A percentile compares a stretch with the other conserved stretches of the same genome.
phyloP scores from a whole-genome alignment of 2,113 vertebrate species.

The Psophia crepitans region DNA sequence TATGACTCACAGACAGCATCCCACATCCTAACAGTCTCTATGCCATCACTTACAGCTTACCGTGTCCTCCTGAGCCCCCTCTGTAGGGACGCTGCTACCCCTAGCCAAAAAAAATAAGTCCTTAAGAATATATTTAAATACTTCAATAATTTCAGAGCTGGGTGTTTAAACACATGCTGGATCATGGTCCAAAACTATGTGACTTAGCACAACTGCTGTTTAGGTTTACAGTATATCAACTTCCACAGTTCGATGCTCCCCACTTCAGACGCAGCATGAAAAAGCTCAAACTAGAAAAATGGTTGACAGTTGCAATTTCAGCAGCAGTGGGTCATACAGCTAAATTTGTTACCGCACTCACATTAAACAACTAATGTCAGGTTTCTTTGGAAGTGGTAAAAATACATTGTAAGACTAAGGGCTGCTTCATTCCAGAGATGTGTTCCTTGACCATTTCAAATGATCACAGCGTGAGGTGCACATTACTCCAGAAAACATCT shows the following conservation, averaged over 20 bases:
- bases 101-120: neutral
- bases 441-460: neutral
- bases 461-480: accelerated
- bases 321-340: neutral
- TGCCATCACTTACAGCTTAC: accelerated
- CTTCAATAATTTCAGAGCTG: neutral
- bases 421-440: neutral
- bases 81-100: neutral
- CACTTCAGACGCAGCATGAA: neutral
- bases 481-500: neutral
- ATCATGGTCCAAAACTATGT: neutral
- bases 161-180: neutral
- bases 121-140: neutral
- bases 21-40: neutral
- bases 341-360: neutral
- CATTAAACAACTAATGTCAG: neutral
- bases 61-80: accelerated
- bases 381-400: neutral
- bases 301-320: neutral
- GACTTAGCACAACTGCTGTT: neutral
- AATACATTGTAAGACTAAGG: neutral
- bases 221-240: neutral
- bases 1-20: neutral
- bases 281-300: neutral
- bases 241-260: neutral